Conservation (phyloP, 2,888 invertebrate genomes). For the Dicyrtoma fusca region DNA sequence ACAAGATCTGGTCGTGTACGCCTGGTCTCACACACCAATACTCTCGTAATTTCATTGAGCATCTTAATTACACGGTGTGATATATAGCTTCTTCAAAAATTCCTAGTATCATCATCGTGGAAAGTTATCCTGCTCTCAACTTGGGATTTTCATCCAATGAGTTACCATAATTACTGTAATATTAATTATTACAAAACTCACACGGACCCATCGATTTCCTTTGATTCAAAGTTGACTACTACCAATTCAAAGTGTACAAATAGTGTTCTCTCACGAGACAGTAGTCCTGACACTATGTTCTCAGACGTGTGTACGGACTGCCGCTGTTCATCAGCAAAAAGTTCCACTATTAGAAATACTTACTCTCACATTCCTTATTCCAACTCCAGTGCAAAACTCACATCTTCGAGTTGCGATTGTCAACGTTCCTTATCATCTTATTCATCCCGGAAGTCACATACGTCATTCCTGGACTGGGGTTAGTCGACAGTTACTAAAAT, state of each 20-base stretch:
- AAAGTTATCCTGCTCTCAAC: too few species aligned
- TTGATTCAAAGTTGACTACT: background rate
- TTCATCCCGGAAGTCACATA: conserved; percentile 1
- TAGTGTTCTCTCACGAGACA: background rate
- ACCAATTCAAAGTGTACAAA: conserved; percentile 3
- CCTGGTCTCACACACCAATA: too few species aligned
- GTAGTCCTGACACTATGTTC: too few species aligned
- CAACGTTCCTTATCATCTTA: background rate
- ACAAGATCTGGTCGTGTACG: too few species aligned
- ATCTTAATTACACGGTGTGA: too few species aligned
- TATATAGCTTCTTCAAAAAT: too few species aligned
- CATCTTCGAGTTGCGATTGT: background rate
- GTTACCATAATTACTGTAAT: background rate
- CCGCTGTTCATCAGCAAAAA: background rate
- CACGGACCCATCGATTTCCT: too few species aligned
- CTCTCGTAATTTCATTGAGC: too few species aligned
- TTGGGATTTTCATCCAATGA: background rate
- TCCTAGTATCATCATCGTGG: too few species aligned
- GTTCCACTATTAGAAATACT: background rate
- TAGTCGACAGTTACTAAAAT: background rate
- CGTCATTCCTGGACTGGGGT: conserved; percentile 9
- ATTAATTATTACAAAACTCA: background rate
- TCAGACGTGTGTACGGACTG: background rate
- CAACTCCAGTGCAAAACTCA: conserved; percentile 2
- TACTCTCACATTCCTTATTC: background rate